Percentiles rank a stretch among this genome's conserved stretches.
phyloP scores from a whole-genome alignment of 2,797 vertebrate species.

The Enteromius afrohamiltoni region DNA sequence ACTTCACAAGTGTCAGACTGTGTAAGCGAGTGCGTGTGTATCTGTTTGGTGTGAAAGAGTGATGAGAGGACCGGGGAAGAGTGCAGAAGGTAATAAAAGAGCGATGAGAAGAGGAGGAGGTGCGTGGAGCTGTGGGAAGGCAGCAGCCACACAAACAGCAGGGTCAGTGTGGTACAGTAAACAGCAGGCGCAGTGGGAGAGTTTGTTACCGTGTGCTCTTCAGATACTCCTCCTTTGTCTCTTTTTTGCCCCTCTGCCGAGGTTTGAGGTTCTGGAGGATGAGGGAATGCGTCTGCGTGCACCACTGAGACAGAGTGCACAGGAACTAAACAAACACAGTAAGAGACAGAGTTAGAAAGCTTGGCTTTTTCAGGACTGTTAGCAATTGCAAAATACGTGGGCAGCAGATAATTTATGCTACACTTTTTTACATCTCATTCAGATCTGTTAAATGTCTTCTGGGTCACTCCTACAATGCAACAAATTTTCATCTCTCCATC shows the following conservation, averaged over 20 bases:
- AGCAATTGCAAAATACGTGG: background rate
- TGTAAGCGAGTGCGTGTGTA: background rate
- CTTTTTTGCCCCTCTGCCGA: constrained; percentile 94
- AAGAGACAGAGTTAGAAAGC: constrained; percentile 14
- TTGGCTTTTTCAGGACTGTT: background rate
- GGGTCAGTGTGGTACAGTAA: constrained; percentile 14
- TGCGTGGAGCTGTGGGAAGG: constrained; percentile 31
- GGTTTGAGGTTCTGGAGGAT: constrained; percentile 98
- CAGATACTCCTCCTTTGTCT: constrained; percentile 96
- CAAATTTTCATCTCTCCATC: background rate
- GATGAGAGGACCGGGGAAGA: constrained; percentile 8
- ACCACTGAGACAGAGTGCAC: constrained; percentile 95
- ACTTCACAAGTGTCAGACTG: constrained; percentile 34
- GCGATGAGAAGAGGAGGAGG: constrained; percentile 13
- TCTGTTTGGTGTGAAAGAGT: constrained; percentile 37
- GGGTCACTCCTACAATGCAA: background rate
- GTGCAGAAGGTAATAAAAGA: constrained; percentile 25
- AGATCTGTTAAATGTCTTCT: constrained; percentile 16
- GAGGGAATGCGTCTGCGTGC: constrained; percentile 97
- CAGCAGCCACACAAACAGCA: constrained; percentile 11
- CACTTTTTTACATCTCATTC: background rate
- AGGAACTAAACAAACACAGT: constrained; percentile 81
- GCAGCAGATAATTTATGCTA: constrained; percentile 8
- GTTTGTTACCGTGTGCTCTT: constrained; percentile 86
- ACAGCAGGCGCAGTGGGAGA: background rate